A percentile compares a stretch with the other conserved stretches of the same genome.
Evolutionary conservation across 1,140 invertebrate genomes (phyloP).

Genomic region (Macrotrachela quadricornifera): DNA sequence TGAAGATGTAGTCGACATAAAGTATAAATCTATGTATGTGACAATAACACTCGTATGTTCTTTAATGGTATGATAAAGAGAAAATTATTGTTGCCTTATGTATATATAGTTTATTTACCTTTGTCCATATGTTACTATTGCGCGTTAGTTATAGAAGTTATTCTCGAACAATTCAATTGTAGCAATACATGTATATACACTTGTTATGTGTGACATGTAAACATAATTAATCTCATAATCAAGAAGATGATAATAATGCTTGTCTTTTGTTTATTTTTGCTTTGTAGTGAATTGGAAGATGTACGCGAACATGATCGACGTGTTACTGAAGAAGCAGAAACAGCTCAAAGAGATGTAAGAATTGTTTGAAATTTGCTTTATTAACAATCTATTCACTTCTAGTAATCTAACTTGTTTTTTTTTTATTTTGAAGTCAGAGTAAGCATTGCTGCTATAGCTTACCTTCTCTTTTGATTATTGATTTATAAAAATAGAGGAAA

Average conservation of each 20-base stretch:
- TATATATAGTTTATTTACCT: too few species aligned
- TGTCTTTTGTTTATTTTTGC: neutral
- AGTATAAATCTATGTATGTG: too few species aligned
- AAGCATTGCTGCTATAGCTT: too few species aligned
- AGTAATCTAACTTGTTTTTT: neutral
- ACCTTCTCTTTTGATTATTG: too few species aligned
- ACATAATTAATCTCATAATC: too few species aligned
- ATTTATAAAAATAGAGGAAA: neutral
- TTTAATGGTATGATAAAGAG: neutral
- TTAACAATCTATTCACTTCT: neutral
- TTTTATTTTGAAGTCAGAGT: neutral
- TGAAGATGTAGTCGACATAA: too few species aligned
- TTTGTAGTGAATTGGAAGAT: slow-evolving; percentile 24
- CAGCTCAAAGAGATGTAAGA: slow-evolving; percentile 28
- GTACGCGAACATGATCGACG: slow-evolving; percentile 27
- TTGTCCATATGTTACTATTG: too few species aligned
- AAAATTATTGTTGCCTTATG: too few species aligned
- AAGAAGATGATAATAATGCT: too few species aligned
- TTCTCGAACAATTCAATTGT: neutral
- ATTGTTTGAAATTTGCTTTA: neutral
- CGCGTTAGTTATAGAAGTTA: neutral
- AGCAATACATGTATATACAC: too few species aligned
- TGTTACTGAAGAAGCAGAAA: slow-evolving; percentile 22
- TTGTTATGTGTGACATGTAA: neutral
- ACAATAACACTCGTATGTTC: neutral